Evolutionary conservation across 2,888 invertebrate species (phyloP).

Genomic region (Blastobasis adustella): DNA sequence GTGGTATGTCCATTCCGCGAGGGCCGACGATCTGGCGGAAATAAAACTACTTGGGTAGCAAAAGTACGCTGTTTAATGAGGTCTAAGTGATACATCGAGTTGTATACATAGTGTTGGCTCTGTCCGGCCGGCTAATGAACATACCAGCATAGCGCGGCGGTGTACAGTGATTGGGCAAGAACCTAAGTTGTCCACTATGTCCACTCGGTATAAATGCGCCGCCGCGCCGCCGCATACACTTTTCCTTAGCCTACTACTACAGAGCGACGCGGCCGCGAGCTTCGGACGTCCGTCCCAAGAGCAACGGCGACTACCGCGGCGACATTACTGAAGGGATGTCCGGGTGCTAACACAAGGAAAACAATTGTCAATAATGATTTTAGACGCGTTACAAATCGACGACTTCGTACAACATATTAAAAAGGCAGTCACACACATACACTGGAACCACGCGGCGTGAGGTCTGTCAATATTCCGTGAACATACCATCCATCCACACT

Average conservation of each 20-base stretch:
- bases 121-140: constrained; percentile 48
- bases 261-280: too few species aligned
- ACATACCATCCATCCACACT: too few species aligned
- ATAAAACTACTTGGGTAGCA: constrained; percentile 61
- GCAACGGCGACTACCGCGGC: too few species aligned
- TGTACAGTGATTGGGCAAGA: constrained; percentile 21
- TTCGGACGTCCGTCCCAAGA: too few species aligned
- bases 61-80: constrained; percentile 66
- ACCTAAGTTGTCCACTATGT: constrained; percentile 16
- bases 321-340: too few species aligned
- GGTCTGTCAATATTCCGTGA: too few species aligned
- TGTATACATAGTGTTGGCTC: constrained; percentile 24
- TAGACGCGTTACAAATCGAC: too few species aligned
- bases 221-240: constrained; percentile 14
- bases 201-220: background rate
- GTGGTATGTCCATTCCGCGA: constrained; percentile 59
- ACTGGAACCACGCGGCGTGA: too few species aligned
- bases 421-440: too few species aligned
- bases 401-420: too few species aligned
- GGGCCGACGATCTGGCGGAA: constrained; percentile 27
- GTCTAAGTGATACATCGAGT: constrained; percentile 56
- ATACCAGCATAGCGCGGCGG: constrained; percentile 57
- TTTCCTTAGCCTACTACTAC: background rate
- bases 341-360: too few species aligned
- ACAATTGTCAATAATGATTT: too few species aligned